phyloP scores from a whole-genome alignment of 2,797 vertebrate species.

The Pteropus rufus region DNA sequence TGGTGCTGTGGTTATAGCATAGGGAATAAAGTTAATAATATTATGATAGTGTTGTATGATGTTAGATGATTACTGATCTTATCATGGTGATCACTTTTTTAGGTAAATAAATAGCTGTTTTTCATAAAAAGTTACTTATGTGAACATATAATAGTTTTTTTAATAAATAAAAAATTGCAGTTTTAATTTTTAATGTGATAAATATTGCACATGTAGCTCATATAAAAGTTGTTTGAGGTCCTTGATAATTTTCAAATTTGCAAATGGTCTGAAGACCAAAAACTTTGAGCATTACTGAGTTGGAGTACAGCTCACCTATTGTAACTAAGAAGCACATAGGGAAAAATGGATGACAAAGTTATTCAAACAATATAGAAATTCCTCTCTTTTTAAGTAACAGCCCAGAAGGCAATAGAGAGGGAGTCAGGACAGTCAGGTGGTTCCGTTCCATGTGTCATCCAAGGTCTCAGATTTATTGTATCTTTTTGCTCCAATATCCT shows the following conservation, averaged over 20 bases:
- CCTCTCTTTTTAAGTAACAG: neutral
- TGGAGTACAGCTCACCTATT: neutral
- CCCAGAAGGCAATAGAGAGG: neutral
- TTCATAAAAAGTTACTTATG: constrained; percentile 44
- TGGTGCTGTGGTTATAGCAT: no score
- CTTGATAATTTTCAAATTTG: neutral
- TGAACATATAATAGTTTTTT: constrained; percentile 33
- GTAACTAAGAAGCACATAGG: neutral
- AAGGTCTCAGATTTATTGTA: neutral
- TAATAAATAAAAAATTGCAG: constrained; percentile 35
- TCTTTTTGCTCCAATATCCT: neutral
- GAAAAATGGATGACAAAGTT: neutral
- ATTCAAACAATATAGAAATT: neutral
- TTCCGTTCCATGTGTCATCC: neutral
- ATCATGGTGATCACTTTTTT: no score
- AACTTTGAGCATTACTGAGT: neutral
- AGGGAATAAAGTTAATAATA: no score
- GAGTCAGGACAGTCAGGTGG: neutral
- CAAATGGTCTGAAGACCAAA: neutral
- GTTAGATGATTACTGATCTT: no score
- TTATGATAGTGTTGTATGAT: no score
- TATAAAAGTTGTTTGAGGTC: neutral
- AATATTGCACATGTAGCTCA: neutral
- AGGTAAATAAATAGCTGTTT: neutral
- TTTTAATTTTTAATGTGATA: constrained; percentile 47